Percentiles rank a stretch among this genome's conserved stretches.
These are phyloP conservation scores for Thecophora atra DNA, from an alignment of 2,888 invertebrate species.

Conservation along the genomic window DNA sequence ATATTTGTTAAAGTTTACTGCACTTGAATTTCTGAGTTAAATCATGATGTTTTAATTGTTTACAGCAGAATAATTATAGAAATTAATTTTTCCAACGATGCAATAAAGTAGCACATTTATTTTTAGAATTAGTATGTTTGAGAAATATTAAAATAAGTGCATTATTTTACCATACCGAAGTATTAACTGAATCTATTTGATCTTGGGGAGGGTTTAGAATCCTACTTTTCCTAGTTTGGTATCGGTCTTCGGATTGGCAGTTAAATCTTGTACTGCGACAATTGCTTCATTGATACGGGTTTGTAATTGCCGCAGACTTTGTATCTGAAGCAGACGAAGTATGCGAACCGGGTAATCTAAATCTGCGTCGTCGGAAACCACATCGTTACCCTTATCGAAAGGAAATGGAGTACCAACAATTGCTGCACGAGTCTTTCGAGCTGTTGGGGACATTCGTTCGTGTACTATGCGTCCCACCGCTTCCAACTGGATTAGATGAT, in stretches of 20 bases:
- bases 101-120: neutral
- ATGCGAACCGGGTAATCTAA: constrained; percentile 80
- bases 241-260: constrained; percentile 97
- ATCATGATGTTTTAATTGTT: too few species aligned
- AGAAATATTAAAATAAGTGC: neutral
- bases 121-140: neutral
- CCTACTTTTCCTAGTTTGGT: constrained; percentile 94
- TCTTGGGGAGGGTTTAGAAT: constrained; percentile 11
- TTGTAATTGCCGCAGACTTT: constrained; percentile 73
- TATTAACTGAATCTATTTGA: neutral
- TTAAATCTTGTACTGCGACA: constrained; percentile 89
- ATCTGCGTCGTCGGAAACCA: constrained; percentile 70
- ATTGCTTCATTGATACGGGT: constrained; percentile 94
- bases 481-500: constrained; percentile 79
- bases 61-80: neutral
- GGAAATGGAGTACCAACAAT: constrained; percentile 74
- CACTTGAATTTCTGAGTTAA: too few species aligned
- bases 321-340: constrained; percentile 77
- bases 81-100: neutral
- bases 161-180: neutral
- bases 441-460: constrained; percentile 70
- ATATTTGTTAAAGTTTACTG: too few species aligned
- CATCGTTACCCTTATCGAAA: constrained; percentile 72
- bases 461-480: constrained; percentile 74
- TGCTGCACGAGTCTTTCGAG: constrained; percentile 55